phyloP scores from a whole-genome alignment of 2,888 invertebrate genomes.

The Tupiocoris notatus region DNA sequence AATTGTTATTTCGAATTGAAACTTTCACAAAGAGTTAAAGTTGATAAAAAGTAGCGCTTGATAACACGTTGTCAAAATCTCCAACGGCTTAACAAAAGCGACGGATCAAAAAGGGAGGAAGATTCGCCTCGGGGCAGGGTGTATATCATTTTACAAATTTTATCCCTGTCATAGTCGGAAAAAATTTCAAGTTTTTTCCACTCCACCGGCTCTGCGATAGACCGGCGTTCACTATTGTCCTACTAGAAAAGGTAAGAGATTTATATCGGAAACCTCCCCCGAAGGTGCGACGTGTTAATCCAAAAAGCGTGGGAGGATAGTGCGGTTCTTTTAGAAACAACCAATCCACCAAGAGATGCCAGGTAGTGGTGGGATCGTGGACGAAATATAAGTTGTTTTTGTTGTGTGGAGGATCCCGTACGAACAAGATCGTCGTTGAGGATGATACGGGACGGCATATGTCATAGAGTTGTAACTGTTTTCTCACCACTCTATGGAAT shows the following conservation, averaged over 20 bases:
- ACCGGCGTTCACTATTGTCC: background rate
- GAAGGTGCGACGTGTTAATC: conserved; percentile 37
- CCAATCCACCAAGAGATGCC: background rate
- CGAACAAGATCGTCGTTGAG: background rate
- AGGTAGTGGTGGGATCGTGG: background rate
- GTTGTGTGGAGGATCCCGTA: conserved; percentile 18
- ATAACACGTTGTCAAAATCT: background rate
- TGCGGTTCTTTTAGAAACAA: background rate
- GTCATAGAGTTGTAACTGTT: conserved; percentile 32
- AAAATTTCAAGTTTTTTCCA: conserved; percentile 7
- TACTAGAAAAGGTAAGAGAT: conserved; percentile 9
- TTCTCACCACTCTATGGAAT: background rate
- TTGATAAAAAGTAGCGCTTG: background rate
- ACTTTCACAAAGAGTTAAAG: too few species aligned
- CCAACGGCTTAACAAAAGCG: background rate
- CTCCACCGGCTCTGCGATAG: background rate
- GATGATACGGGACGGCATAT: conserved; percentile 38
- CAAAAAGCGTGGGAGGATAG: conserved; percentile 32
- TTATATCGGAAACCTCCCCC: conserved; percentile 23
- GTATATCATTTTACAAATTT: conserved; percentile 39
- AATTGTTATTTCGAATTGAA: too few species aligned
- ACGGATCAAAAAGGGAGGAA: background rate
- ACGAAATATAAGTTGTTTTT: background rate
- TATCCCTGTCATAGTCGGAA: conserved; percentile 25
- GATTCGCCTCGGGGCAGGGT: background rate